These are phyloP conservation scores for Orthosia gothica DNA, from an alignment of 2,888 invertebrate species.

Conservation along the genomic window DNA sequence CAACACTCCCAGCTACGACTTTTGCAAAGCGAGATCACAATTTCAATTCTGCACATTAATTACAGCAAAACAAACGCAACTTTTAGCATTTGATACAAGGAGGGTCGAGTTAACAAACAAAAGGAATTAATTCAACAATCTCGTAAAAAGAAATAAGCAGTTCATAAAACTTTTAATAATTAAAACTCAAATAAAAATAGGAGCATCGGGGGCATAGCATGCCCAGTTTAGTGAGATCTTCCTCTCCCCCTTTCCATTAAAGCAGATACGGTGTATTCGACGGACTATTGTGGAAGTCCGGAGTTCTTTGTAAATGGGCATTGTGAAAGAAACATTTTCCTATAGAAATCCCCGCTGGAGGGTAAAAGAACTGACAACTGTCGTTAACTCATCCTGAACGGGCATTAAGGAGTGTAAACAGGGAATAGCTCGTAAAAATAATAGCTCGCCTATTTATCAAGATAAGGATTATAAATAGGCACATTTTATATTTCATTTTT, in stretches of 20 bases:
- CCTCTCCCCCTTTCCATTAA: constrained; percentile 37
- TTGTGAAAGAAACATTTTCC: constrained; percentile 75
- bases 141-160: constrained; percentile 91
- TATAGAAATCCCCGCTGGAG: constrained; percentile 81
- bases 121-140: constrained; percentile 90
- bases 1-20: constrained; percentile 42
- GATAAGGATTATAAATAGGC: constrained; percentile 66
- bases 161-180: constrained; percentile 91
- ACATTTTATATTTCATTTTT: constrained; percentile 59
- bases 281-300: constrained; percentile 59
- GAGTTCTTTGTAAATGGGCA: constrained; percentile 76
- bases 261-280: constrained; percentile 38
- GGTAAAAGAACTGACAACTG: constrained; percentile 88
- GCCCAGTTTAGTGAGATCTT: constrained; percentile 75
- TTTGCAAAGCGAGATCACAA: constrained; percentile 36
- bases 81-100: constrained; percentile 75
- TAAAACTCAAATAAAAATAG: constrained; percentile 90
- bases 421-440: constrained; percentile 84
- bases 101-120: constrained; percentile 87
- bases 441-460: constrained; percentile 78
- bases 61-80: constrained; percentile 67
- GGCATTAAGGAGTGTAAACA: constrained; percentile 86
- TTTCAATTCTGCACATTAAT: constrained; percentile 61
- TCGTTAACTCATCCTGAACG: constrained; percentile 88
- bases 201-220: constrained; percentile 75